phyloP scores from a whole-genome alignment of 2,888 invertebrate species.

The Ormyrus labotus region DNA sequence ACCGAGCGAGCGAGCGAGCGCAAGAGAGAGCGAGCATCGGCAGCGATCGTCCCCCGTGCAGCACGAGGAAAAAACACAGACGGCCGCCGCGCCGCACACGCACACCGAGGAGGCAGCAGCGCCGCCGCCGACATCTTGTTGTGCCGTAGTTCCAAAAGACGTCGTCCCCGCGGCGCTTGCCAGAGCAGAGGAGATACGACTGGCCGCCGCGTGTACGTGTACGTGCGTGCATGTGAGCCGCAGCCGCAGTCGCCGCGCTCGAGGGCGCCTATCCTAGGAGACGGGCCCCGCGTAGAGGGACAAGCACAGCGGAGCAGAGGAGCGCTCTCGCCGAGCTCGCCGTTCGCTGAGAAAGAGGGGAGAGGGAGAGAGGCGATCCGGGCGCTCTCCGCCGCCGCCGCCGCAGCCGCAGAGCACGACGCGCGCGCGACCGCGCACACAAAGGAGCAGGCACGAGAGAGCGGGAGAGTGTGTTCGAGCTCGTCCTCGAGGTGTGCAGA shows the following conservation, averaged over 20 bases:
- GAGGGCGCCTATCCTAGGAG: not conserved
- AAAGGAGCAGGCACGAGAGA: slow-evolving; percentile 34
- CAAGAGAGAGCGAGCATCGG: slow-evolving; percentile 5
- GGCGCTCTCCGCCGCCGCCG: slow-evolving; percentile 30
- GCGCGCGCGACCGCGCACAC: slow-evolving; percentile 39
- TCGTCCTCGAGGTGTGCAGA: not conserved
- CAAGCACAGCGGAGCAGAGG: too few relatives aligned
- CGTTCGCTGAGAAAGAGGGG: slow-evolving; percentile 29
- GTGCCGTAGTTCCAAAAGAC: slow-evolving; percentile 3
- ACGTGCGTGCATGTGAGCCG: slow-evolving; percentile 13
- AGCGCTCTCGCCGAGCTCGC: too few relatives aligned
- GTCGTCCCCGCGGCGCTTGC: slow-evolving; percentile 48
- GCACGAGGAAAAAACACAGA: too few relatives aligned
- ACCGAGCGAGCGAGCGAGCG: slow-evolving; percentile 27
- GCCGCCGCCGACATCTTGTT: slow-evolving; percentile 49
- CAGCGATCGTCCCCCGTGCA: not conserved
- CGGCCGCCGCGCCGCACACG: too few relatives aligned
- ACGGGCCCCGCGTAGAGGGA: slow-evolving; percentile 2
- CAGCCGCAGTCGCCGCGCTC: slow-evolving; percentile 26
- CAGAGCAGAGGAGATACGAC: too few relatives aligned
- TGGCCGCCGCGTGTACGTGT: slow-evolving; percentile 14
- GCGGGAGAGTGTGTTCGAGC: slow-evolving; percentile 28
- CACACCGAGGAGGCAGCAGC: not conserved
- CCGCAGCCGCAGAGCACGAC: slow-evolving; percentile 20
- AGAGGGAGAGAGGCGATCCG: slow-evolving; percentile 41